Conservation (phyloP, 1,140 invertebrate species). For the Eupeodes corollae region DNA sequence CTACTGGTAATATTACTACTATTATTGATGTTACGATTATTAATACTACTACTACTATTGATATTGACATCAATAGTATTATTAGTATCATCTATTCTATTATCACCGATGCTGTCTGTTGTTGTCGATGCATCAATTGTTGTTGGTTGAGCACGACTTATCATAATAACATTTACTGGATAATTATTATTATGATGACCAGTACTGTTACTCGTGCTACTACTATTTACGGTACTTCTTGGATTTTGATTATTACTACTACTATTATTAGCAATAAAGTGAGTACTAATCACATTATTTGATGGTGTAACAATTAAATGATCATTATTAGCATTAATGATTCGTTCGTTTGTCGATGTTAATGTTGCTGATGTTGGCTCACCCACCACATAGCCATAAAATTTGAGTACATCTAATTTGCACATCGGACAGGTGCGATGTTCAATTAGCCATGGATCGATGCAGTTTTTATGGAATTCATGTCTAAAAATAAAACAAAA, state of each 20-base stretch:
- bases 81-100: background rate
- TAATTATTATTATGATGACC: too few species aligned
- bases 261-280: background rate
- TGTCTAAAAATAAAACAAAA: constrained; percentile 39
- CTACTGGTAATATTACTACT: constrained; percentile 10
- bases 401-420: constrained; percentile 87
- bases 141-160: too few species aligned
- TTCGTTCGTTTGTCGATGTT: background rate
- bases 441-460: constrained; percentile 88
- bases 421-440: constrained; percentile 91
- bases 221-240: background rate
- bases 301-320: constrained; percentile 22
- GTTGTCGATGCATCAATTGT: too few species aligned
- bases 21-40: constrained; percentile 24
- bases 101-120: constrained; percentile 9
- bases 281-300: background rate
- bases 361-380: constrained; percentile 10
- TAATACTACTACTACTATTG: constrained; percentile 24
- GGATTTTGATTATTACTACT: background rate
- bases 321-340: constrained; percentile 17
- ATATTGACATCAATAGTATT: constrained; percentile 3
- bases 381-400: constrained; percentile 77
- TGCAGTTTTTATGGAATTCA: constrained; percentile 86
- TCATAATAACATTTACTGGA: too few species aligned
- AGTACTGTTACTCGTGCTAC: background rate